Evolutionary conservation across 2,888 invertebrate species (phyloP), one percentile per base, ranked within the genome.

Genomic region (Noctua janthina): DNA sequence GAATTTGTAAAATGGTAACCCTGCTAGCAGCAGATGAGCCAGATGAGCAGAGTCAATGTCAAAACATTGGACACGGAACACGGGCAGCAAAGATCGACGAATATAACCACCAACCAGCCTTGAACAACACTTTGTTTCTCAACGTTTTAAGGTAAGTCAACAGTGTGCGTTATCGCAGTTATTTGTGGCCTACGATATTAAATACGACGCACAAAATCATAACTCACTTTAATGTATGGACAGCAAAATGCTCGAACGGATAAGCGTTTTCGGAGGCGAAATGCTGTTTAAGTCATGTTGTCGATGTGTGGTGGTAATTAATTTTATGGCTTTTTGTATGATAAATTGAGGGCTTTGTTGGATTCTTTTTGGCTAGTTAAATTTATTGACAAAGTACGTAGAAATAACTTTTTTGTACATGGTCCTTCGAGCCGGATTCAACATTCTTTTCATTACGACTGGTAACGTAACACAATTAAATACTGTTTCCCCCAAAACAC

Each of bases 81-180:
- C 15, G 81, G 85, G 90, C 85, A 90, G 92, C 89, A 90, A 91
- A 93, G 90, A 83, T 74, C 84, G 92, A 91, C 91, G 89, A 94
- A 95, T 94, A 94, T 95, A 95, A 93, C 94, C 62, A 54, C 94
- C 89, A 94, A 51, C 94, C 90, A 94, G 91, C 95, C 95, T 95
- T 96, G 95, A 92, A 90, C 66, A 92, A 88, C 93, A 93, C 93
- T 95, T 92, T 91, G 91, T 87, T 88, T 87, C 84, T 81, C 88
- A 82, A 89, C 88, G 89, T 89, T 88, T 89, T 84, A 90, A 90
- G 90, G 90, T 86, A 90, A 89, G 86, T 89, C 89, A 86, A 85
- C 90, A 82, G 88, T 87, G 89, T 89, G 89, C 84, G 88, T 89
- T 91, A 91, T 90, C 92, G 87, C 78, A n/a, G 88, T 89, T 88